Evolutionary conservation across 1,140 invertebrate species (phyloP), one percentile per base, ranked within the genome.

Genomic region (Drosophila burlai): DNA sequence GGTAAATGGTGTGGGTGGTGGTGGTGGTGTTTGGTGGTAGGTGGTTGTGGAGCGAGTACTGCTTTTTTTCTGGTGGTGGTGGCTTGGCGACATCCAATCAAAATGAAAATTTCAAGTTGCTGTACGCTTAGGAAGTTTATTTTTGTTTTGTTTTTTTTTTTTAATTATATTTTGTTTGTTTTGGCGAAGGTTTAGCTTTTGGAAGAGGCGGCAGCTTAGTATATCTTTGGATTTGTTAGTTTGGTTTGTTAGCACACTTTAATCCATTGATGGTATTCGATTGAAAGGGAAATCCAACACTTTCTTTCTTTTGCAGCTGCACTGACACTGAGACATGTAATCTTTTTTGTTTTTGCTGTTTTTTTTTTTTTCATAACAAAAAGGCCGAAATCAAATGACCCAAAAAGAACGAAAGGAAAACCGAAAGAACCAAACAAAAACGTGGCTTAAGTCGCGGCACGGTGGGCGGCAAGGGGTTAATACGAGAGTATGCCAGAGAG

Each of bases 391-490:
- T 72, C 46, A 71, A 62, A n/a, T 46, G 34, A 63, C 63, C 64
- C 50, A 34, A 46, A 54, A 26, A 36, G 26, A 68, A 36, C 16
- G 4, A 75, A 54, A 75, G 69, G 29, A 65, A 38, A 76, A 67
- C 74, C 47, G 43, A 31, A 54, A 65, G 54, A 40, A 55, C 60
- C 15, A 34, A 76, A 74, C 21, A 66, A 31, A 59, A 34, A 57
- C 42, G 68, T 63, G 54, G 36, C 54, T 38, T 26, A 57, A 40
- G 36, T 6, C 54, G 38, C 54, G 67, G 31, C 69, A 61, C 69
- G 71, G 57, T 74, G 84, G 85, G 81, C 84, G 81, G 77, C 83
- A 87, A 83, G 75, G 80, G 84, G 84, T 81, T 75, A 81, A 76
- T 60, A 68, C 42, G n/a, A n/a, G n/a, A n/a, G n/a, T n/a, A n/a